Evolutionary conservation across 2,888 invertebrate species (phyloP), one percentile per base, ranked within the genome.

Genomic region (Hypomecis atomaria): DNA sequence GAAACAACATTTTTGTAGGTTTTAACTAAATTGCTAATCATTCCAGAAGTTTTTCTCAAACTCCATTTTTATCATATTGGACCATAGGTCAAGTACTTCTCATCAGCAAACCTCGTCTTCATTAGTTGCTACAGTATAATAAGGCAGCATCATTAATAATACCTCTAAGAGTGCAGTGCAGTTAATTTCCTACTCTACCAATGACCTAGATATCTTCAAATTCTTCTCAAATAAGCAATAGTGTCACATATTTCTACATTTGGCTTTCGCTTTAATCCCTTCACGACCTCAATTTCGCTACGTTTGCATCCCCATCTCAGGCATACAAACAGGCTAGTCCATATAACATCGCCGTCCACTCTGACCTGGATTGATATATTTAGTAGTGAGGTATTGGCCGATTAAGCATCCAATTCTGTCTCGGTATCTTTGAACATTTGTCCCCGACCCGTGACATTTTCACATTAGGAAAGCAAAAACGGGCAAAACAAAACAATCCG

Each of bases 401-500:
- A 57, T 61, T 65, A 57, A 61, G 60, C 57, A 38, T 61, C 57
- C 66, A 57, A 64, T 70, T 65, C 65, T 58, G 59, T 50, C 38
- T 62, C 42, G 62, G 67, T 72, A 71, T 72, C 72, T 72, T 60
- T 42, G 65, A 68, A 68, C 69, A 70, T 72, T 72, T 69, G 71
- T 72, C 69, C 72, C 65, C 69, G 11, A 68, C 62, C 68, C 71
- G 71, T 72, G 72, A 72, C 72, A 72, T 72, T 72, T 72, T 71
- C 71, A 69, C 72, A 72, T 72, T 72, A 72, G 68, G 66, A 65
- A 67, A 70, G 69, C 66, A 69, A 77, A 77, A 76, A 74, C 70
- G 74, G 73, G 79, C 76, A 81, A 83, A 84, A 83, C 84, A 84
- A 85, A 83, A 84, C 81, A 82, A 80, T 78, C 75, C 81, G 80